Evolutionary conservation across 2,888 invertebrate genomes (phyloP).

Genomic region (Aleiodes testaceus): DNA sequence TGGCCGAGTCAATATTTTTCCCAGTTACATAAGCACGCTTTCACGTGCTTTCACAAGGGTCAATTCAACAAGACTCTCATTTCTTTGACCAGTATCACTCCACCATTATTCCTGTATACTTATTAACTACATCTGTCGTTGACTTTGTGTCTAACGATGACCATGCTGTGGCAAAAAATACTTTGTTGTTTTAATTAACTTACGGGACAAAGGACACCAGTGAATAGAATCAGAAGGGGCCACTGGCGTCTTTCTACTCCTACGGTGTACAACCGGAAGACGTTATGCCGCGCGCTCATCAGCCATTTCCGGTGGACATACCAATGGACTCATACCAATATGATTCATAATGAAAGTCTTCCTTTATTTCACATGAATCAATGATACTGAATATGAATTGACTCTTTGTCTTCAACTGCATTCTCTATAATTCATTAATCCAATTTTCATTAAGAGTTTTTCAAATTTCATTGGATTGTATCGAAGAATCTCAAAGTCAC

Average conservation of each 20-base stretch:
- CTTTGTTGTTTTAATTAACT: slow-evolving; percentile 69
- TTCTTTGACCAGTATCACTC: slow-evolving; percentile 24
- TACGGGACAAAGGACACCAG: slow-evolving; percentile 56
- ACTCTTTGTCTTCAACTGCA: slow-evolving; percentile 27
- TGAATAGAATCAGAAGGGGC: slow-evolving; percentile 21
- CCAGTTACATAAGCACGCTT: slow-evolving; percentile 10
- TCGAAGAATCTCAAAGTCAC: slow-evolving; percentile 28
- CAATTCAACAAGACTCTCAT: slow-evolving; percentile 37
- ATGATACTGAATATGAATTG: neutral
- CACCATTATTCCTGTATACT: slow-evolving; percentile 16
- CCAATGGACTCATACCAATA: slow-evolving; percentile 26
- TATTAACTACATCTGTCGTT: slow-evolving; percentile 11
- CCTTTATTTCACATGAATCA: neutral
- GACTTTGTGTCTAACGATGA: neutral
- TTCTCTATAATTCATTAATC: too few relatives aligned
- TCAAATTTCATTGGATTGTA: slow-evolving; percentile 17
- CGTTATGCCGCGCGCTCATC: slow-evolving; percentile 36
- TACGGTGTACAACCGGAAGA: slow-evolving; percentile 21
- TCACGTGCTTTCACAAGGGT: neutral
- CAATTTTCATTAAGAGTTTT: neutral
- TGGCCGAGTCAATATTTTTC: slow-evolving; percentile 20
- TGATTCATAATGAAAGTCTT: slow-evolving; percentile 25
- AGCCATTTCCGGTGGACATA: slow-evolving; percentile 37
- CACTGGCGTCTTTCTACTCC: slow-evolving; percentile 33
- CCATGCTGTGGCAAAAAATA: slow-evolving; percentile 48